Percentiles rank a stretch among this genome's conserved stretches.
These are phyloP conservation scores for Vanessa tameamea DNA, from an alignment of 1,140 invertebrate genomes.

Conservation along the genomic window DNA sequence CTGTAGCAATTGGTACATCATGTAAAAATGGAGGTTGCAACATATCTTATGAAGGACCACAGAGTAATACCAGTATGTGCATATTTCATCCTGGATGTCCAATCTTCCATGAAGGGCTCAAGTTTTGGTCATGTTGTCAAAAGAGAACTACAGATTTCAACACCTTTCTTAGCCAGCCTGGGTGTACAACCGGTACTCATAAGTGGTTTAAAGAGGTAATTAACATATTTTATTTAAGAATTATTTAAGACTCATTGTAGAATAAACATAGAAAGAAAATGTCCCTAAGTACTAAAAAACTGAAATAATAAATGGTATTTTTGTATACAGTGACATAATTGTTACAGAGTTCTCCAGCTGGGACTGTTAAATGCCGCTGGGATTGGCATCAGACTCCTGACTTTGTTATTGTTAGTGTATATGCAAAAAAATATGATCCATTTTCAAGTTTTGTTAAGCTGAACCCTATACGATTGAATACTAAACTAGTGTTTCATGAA, in stretches of 20 bases:
- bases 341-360: slow-evolving; percentile 73
- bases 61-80: slow-evolving; percentile 86
- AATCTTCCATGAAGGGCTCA: slow-evolving; percentile 98
- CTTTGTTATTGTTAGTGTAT: slow-evolving; percentile 92
- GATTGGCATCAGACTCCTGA: slow-evolving; percentile 96
- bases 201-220: slow-evolving; percentile 88
- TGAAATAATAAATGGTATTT: not conserved
- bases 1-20: slow-evolving; percentile 86
- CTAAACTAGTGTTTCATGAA: slow-evolving; percentile 90
- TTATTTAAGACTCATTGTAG: not conserved
- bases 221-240: slow-evolving; percentile 34
- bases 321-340: not conserved
- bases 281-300: too few relatives aligned
- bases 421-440: slow-evolving; percentile 94
- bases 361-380: slow-evolving; percentile 89
- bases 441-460: slow-evolving; percentile 87
- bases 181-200: slow-evolving; percentile 92
- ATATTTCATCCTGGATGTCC: slow-evolving; percentile 93
- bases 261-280: too few relatives aligned
- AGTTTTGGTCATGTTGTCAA: slow-evolving; percentile 98
- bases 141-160: slow-evolving; percentile 97
- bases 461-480: slow-evolving; percentile 91
- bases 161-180: slow-evolving; percentile 92
- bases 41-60: slow-evolving; percentile 85
- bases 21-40: slow-evolving; percentile 96